Percentiles rank a stretch among this genome's conserved stretches.
phyloP scores from a whole-genome alignment of 2,113 vertebrate genomes.

The Hippocampus comes region DNA sequence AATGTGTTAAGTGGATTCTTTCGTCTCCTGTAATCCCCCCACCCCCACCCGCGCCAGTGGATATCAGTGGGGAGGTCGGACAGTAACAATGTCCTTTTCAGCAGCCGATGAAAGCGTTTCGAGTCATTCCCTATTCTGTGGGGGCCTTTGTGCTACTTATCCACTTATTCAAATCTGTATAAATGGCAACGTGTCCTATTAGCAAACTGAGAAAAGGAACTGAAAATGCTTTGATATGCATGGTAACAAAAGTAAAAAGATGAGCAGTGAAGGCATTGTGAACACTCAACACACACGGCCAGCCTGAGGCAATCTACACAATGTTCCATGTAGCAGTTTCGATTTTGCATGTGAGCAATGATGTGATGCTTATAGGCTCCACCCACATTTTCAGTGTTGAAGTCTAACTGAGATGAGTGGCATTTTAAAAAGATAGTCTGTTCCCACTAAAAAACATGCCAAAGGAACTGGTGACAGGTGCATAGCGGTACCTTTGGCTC shows the following conservation, averaged over 20 bases:
- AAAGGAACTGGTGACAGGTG: background rate
- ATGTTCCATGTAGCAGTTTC: background rate
- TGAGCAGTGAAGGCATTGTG: conserved; percentile 36
- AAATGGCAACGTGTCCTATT: conserved; percentile 63
- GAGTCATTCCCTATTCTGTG: conserved; percentile 54
- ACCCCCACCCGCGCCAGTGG: conserved; percentile 28
- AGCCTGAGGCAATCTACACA: conserved; percentile 35
- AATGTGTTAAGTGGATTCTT: conserved; percentile 69
- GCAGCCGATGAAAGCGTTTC: conserved; percentile 58
- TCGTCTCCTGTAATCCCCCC: conserved; percentile 59
- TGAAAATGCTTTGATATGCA: conserved; percentile 61
- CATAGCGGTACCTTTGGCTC: too few species aligned
- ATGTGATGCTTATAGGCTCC: background rate
- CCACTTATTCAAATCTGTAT: conserved; percentile 71
- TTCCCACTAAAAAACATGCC: background rate
- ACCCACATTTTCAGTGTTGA: background rate
- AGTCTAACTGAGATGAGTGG: background rate
- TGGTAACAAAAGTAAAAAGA: conserved; percentile 59
- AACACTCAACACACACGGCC: conserved; percentile 34
- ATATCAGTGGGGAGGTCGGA: conserved; percentile 46
- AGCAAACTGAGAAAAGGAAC: conserved; percentile 44
- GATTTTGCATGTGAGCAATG: background rate
- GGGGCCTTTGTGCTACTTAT: conserved; percentile 62
- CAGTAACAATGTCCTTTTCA: conserved; percentile 69
- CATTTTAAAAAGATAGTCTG: background rate